Evolutionary conservation across 2,797 vertebrate species (phyloP), one percentile per base, ranked within the genome.

Genomic region (Muscicapa striata): DNA sequence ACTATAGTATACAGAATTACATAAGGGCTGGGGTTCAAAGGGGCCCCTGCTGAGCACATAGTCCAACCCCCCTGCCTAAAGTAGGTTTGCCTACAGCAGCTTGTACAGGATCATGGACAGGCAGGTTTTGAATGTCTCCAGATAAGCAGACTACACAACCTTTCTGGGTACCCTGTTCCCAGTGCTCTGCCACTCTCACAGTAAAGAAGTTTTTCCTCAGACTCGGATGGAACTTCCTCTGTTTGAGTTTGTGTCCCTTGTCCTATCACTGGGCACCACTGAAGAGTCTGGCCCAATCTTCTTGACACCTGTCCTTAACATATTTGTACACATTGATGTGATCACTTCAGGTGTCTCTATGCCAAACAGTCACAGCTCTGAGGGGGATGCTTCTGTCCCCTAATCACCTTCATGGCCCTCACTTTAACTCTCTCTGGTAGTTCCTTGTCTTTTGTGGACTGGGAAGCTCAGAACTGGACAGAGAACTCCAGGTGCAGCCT

Each of bases 141-240:
- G 24, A 40, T 21, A 15, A 49, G 6, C 32, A 49, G 9, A 64
- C 15, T 45, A 10, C 15, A 64, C n/a, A 51, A 2, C 10, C n/a
- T 77, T 55, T 63, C 32, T 49, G 43, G 10, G 36, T 29, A 32
- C 15, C 7, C 29, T 43, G 18, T 64, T 69, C 10, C 14, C 15
- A 46, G 24, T 19, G 24, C 46, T 58, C 29, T 40, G n/a, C 64
- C 52, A 64, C 10, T 29, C n/a, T 52, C 29, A 30, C 24, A 58
- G 38, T 51, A 52, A 64, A 21, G 17, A 66, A 51, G 21, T 22
- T 77, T 76, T 77, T 32, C n/a, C 17, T 58, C 29, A 16, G 21
- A 19, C 40, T 45, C 0, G 0, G 17, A 30, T 70, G 24, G n/a
- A 64, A 70, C 15, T 49, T 77, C 2, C 1, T 5, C 5, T 51